phyloP scores from a whole-genome alignment of 1,140 invertebrate genomes.

The Drosophila lowei region DNA sequence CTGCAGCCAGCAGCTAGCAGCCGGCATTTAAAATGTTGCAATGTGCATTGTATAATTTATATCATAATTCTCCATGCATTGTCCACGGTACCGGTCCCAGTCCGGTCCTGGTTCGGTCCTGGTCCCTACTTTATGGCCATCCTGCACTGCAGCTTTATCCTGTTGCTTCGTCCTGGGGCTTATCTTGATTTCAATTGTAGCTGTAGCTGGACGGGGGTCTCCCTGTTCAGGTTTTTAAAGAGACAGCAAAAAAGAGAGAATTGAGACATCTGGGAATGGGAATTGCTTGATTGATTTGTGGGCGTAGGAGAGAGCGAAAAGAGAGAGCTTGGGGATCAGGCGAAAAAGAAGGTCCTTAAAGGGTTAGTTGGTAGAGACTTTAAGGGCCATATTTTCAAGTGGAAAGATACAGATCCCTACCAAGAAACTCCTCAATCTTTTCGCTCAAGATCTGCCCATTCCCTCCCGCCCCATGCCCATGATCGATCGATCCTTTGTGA shows the following conservation, averaged over 20 bases:
- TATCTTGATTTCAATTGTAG: constrained; percentile 68
- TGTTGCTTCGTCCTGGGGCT: constrained; percentile 31
- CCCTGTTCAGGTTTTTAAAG: constrained; percentile 11
- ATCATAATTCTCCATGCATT: constrained; percentile 70
- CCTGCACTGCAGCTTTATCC: constrained; percentile 57
- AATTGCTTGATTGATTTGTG: constrained; percentile 2
- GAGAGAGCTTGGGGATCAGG: no score
- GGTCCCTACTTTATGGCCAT: constrained; percentile 46
- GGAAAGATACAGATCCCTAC: no score
- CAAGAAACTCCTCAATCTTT: no score
- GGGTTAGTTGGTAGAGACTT: no score
- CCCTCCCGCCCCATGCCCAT: no score
- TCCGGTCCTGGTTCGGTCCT: background rate
- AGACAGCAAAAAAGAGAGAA: background rate
- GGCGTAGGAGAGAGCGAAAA: background rate
- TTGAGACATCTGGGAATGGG: constrained; percentile 17
- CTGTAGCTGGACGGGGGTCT: background rate
- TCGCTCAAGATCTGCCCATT: background rate
- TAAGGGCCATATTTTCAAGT: no score
- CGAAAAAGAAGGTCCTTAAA: no score
- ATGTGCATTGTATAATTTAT: constrained; percentile 79
- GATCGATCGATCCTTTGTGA: constrained; percentile 2
- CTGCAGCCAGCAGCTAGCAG: constrained; percentile 35
- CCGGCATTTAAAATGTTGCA: constrained; percentile 71
- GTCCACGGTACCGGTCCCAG: constrained; percentile 1